These are phyloP conservation scores for Diplogasteroides magnus DNA, from an alignment of 1,140 invertebrate genomes.

Conservation along the genomic window DNA sequence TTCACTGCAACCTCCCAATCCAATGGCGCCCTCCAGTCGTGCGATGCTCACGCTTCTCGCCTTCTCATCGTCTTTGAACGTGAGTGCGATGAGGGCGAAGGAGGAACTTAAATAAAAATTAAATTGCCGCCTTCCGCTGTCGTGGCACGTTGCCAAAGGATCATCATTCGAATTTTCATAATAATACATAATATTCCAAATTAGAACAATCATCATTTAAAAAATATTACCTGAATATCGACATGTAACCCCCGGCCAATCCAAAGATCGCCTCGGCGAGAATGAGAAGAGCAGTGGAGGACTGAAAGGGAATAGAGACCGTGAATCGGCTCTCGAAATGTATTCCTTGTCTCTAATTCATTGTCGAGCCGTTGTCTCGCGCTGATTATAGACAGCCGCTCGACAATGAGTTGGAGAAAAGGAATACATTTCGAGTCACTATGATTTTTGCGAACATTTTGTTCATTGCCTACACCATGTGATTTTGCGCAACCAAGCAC, in stretches of 20 bases:
- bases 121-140: background rate
- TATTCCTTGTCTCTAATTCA: no score
- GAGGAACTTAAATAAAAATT: background rate
- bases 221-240: constrained; percentile 1
- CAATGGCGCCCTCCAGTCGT: background rate
- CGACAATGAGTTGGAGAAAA: no score
- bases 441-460: no score
- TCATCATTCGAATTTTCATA: background rate
- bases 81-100: background rate
- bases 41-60: background rate
- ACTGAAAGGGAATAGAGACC: constrained; percentile 1
- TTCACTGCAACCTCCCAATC: background rate
- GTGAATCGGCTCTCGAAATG: no score
- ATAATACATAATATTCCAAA: background rate
- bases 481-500: no score
- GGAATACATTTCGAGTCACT: no score
- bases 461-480: no score
- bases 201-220: background rate
- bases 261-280: constrained; percentile 8
- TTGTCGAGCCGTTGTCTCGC: no score
- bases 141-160: background rate
- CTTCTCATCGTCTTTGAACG: background rate
- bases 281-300: constrained; percentile 2
- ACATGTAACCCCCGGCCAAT: constrained; percentile 4
- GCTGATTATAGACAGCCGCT: no score